phyloP scores from a whole-genome alignment of 2,113 vertebrate genomes.

The Cephalopterus ornatus region DNA sequence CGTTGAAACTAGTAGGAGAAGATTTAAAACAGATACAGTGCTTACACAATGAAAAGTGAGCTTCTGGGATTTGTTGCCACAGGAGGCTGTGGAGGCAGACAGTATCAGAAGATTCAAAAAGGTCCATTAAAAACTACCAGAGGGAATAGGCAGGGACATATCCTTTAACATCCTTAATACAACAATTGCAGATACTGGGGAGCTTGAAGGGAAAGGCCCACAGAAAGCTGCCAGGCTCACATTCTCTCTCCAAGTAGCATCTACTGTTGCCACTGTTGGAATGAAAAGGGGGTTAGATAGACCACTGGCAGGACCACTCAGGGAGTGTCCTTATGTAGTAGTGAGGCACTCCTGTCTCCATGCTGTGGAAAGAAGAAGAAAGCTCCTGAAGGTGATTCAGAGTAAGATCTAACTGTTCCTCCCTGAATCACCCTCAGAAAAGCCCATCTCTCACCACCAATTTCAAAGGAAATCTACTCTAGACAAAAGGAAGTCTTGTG shows the following conservation, averaged over 20 bases:
- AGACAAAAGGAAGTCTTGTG: conserved; percentile 14
- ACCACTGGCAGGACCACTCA: not conserved
- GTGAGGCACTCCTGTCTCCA: not conserved
- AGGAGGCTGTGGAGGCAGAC: not conserved
- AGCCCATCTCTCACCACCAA: not conserved
- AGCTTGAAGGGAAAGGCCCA: not conserved
- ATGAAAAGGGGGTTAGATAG: not conserved
- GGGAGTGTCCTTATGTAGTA: not conserved
- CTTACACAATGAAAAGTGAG: conserved; percentile 35
- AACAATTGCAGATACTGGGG: conserved; percentile 4
- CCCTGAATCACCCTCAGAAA: conserved; percentile 31
- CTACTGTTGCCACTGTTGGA: not conserved
- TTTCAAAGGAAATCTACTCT: not conserved
- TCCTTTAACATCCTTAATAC: conserved; percentile 25
- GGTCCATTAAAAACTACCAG: conserved; percentile 18
- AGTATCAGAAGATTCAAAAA: conserved; percentile 20
- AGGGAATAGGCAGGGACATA: conserved; percentile 22
- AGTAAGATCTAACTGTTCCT: conserved; percentile 7
- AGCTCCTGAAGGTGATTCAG: conserved; percentile 44
- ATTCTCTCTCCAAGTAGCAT: not conserved
- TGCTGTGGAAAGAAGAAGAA: not conserved
- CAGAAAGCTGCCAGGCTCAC: not conserved
- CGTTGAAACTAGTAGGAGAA: conserved; percentile 13
- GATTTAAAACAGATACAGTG: conserved; percentile 50
- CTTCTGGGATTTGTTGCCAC: conserved; percentile 46